Evolutionary conservation across 1,140 invertebrate genomes (phyloP).

Genomic region (Eupeodes corollae): DNA sequence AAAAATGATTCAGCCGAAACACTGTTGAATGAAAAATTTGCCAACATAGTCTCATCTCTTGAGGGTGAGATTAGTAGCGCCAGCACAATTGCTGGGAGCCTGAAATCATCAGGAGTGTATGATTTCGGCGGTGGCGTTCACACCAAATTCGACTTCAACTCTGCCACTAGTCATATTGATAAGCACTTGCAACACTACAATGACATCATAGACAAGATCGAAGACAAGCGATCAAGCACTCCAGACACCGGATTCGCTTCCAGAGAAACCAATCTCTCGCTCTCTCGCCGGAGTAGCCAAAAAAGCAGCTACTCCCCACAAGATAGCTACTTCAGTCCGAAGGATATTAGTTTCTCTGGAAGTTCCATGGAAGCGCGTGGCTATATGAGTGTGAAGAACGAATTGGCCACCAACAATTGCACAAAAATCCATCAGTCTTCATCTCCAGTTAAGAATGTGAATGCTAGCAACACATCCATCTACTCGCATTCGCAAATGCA

Average conservation of each 20-base stretch:
- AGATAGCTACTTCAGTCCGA: slow-evolving; percentile 28
- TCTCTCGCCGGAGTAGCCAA: slow-evolving; percentile 33
- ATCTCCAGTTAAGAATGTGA: slow-evolving; percentile 23
- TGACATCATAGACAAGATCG: slow-evolving; percentile 8
- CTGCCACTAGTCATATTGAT: slow-evolving; percentile 31
- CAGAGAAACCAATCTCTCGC: slow-evolving; percentile 31
- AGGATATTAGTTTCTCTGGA: slow-evolving; percentile 10
- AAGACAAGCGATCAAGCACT: slow-evolving; percentile 34
- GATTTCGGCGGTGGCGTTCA: slow-evolving; percentile 33
- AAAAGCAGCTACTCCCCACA: slow-evolving; percentile 36
- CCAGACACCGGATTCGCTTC: slow-evolving; percentile 36
- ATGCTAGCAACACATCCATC: slow-evolving; percentile 21
- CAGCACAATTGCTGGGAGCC: slow-evolving; percentile 14
- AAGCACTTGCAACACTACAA: slow-evolving; percentile 33
- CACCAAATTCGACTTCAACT: slow-evolving; percentile 34
- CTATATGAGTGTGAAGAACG: neutral
- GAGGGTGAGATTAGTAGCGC: slow-evolving; percentile 34
- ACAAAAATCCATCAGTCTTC: slow-evolving; percentile 4
- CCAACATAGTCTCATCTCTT: slow-evolving; percentile 21
- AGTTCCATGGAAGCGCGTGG: neutral
- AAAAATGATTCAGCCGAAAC: slow-evolving; percentile 37
- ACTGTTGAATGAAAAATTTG: slow-evolving; percentile 30
- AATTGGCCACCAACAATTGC: neutral
- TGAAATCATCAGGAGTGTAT: slow-evolving; percentile 28
- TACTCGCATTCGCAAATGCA: slow-evolving; percentile 12